Base-by-base conservation (phyloP, 1,140 invertebrate genomes). In the Achatina immaculata region DNA sequence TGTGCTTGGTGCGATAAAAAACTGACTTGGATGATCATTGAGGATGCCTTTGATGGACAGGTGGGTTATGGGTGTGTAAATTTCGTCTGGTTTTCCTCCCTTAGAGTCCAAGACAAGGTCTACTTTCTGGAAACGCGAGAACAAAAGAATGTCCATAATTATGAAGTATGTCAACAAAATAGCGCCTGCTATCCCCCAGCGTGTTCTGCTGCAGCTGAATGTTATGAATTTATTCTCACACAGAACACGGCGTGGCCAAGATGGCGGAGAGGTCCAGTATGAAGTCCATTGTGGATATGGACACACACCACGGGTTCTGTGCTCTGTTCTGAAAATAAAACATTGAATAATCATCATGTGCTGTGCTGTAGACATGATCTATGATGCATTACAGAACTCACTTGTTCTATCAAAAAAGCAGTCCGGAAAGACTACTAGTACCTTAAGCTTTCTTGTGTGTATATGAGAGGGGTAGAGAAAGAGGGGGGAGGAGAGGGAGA, bases 11-110 rank as follows among this genome's bases (percentile, higher is more conserved):
- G 82, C 84, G 19, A 88, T 84, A 16, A 90, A 69, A 62, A 86
- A 90, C 66, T 89, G 86, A 28, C 84, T 88, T 21, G 83, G 74
- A 21, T 83, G 89, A 69, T 89, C 89, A 48, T 81, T 88, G 86
- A 90, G 88, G 9, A 90, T 58, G 19, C 85, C 81, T 80, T 90
- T 90, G 24, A 88, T 74, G 19, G 88, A 85, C 0, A 90, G 74
- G 16, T 87, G 87, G 19, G 83, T 73, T 69, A 90, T 89, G 3
- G 86, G 83, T 28, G 85, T 84, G 79, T 85, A 89, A 4, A 81
- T 40, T 43, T 78, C 71, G 6, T 81, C 82, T 0, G 51, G 77
- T 19, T 43, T 19, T 43, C 62, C 78, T 38, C 81, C 80, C 69
- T 84, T 81, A 68, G 83, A 83, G 34, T 81, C 81, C 7, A 86